These are phyloP conservation scores for Phengaris arion DNA, from an alignment of 2,888 invertebrate genomes.

Conservation along the genomic window DNA sequence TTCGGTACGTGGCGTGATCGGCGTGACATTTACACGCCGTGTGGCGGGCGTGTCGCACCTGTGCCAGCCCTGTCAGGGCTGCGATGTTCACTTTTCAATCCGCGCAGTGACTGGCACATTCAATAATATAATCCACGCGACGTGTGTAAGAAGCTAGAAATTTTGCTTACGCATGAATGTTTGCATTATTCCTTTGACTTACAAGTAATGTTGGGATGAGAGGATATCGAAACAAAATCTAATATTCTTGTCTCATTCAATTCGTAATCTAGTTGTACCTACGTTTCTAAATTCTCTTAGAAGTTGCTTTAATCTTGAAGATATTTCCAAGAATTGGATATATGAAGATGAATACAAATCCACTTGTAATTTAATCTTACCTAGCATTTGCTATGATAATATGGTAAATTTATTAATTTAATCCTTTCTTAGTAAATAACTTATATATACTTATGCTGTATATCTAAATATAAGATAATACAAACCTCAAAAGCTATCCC, in stretches of 20 bases:
- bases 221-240: background rate
- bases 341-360: background rate
- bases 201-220: background rate
- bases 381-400: no score
- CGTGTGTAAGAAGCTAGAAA: constrained; percentile 14
- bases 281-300: background rate
- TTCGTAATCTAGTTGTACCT: background rate
- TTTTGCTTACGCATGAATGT: constrained; percentile 13
- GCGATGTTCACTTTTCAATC: background rate
- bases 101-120: constrained; percentile 4
- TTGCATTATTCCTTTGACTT: constrained; percentile 5
- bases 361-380: no score
- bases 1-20: background rate
- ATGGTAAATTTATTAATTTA: no score
- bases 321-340: background rate
- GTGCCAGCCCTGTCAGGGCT: background rate
- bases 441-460: background rate
- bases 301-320: background rate
- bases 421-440: no score
- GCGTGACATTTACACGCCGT: background rate
- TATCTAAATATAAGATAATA: background rate
- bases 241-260: constrained; percentile 1
- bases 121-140: constrained; percentile 15
- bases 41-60: background rate
- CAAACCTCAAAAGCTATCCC: background rate